Base-by-base conservation (phyloP, 2,888 invertebrate species). In the Ophonus ardosiacus region DNA sequence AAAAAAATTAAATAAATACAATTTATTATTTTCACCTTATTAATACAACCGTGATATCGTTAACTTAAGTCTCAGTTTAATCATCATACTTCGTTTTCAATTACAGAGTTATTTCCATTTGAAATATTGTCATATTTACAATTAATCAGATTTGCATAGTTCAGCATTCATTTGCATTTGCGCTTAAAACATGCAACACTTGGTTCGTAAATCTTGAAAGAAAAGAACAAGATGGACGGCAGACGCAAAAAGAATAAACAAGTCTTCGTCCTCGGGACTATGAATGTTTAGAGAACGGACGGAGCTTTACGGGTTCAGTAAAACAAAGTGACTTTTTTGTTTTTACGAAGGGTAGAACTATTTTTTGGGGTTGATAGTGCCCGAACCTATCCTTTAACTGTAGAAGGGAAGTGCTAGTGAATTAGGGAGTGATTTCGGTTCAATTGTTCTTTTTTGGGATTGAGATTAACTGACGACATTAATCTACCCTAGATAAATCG, bases 121-220 rank as follows among this genome's bases (percentile, higher is more conserved):
- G 15, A 68, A 68, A 68, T 68, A 68, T 38, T 68, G 68, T 68
- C 31, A 68, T 68, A 68, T 38, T 68, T 68, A 68, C 38, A n/a
- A 13, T 7, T 68, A 68, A 38, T 68, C 68, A 68, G 24, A 68
- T 74, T 74, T 74, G 74, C 74, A 74, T 74, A 74, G 17, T 74
- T 51, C 74, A 43, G 74, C 51, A 18, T 74, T 74, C 74, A 74
- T 74, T 74, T 74, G 51, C 74, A 74, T 74, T 43, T 17, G 18
- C 74, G 18, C 43, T 51, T 51, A 43, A 71, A 56, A 74, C 51
- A 74, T 74, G 74, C 74, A 74, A 74, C 74, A 74, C 74, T 74
- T 74, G 74, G 74, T 74, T 74, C 74, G 74, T 74, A 74, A 74
- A 74, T 74, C 74, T 74, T 74, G 43, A 7, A 18, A 51, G 21